phyloP scores from a whole-genome alignment of 1,140 invertebrate genomes.

The Penaeus chinensis region DNA sequence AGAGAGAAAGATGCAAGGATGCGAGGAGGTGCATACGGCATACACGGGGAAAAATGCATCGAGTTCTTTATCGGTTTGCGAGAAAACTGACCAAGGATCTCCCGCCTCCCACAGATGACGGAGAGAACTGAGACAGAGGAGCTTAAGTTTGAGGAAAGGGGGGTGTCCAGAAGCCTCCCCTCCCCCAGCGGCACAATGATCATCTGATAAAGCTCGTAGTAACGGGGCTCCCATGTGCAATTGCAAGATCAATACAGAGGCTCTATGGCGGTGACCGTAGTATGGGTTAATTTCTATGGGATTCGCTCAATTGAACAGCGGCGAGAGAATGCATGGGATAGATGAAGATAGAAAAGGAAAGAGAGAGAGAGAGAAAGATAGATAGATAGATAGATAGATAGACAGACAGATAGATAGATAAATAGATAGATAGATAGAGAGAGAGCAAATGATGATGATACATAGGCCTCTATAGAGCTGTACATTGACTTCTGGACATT shows the following conservation, averaged over 20 bases:
- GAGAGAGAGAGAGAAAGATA: neutral
- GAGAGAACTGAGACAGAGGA: neutral
- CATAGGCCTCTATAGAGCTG: neutral
- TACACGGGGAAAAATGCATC: no score
- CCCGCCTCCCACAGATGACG: neutral
- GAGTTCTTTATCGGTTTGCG: no score
- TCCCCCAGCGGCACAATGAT: constrained; percentile 14
- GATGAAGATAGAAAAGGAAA: neutral
- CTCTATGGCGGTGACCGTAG: constrained; percentile 33
- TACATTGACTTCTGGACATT: no score
- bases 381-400: neutral
- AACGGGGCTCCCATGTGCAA: constrained; percentile 31
- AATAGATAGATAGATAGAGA: neutral
- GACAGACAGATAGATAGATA: neutral
- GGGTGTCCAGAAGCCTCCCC: neutral
- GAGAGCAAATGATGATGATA: neutral
- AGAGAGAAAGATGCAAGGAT: no score
- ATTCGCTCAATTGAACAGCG: constrained; percentile 35
- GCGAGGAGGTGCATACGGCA: no score
- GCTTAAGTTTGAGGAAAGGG: neutral
- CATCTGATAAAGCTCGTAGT: constrained; percentile 4
- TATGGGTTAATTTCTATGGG: constrained; percentile 41
- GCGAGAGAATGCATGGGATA: constrained; percentile 31
- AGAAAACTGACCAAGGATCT: no score
- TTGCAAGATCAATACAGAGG: constrained; percentile 47